Evolutionary conservation across 2,113 vertebrate genomes (phyloP).

Genomic region (Hucho hucho): DNA sequence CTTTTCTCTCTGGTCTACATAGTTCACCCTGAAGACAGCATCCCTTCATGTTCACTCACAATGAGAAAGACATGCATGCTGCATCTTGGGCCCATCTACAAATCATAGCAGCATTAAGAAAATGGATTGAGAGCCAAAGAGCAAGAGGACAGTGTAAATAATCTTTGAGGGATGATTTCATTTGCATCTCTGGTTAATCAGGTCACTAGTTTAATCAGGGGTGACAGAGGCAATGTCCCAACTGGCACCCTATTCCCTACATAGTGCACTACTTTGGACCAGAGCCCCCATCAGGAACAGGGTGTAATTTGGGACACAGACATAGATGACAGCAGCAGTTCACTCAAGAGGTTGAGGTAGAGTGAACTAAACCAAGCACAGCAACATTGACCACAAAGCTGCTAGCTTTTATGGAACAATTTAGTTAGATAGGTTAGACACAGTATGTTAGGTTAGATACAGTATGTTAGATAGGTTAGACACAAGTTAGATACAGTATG

Average conservation of each 20-base stretch:
- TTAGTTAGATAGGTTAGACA: no score
- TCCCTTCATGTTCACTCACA: background rate
- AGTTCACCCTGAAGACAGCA: background rate
- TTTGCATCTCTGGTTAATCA: constrained; percentile 45
- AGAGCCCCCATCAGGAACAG: background rate
- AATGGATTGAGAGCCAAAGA: background rate
- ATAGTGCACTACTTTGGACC: background rate
- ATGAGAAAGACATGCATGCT: background rate
- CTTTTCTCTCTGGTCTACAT: background rate
- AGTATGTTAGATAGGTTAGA: no score
- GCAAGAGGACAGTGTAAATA: background rate
- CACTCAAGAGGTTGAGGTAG: background rate
- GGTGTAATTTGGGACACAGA: background rate
- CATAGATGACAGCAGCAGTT: no score
- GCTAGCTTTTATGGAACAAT: no score
- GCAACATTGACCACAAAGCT: background rate
- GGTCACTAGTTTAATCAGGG: constrained; percentile 53
- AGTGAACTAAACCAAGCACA: constrained; percentile 13
- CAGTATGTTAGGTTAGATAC: no score
- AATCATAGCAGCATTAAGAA: background rate
- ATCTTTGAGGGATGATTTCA: constrained; percentile 11
- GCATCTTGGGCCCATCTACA: background rate
- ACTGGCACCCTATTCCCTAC: background rate
- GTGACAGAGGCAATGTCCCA: constrained; percentile 26
- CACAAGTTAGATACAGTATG: no score